phyloP scores from a whole-genome alignment of 2,888 invertebrate genomes.

The Ichneumon xanthorius region DNA sequence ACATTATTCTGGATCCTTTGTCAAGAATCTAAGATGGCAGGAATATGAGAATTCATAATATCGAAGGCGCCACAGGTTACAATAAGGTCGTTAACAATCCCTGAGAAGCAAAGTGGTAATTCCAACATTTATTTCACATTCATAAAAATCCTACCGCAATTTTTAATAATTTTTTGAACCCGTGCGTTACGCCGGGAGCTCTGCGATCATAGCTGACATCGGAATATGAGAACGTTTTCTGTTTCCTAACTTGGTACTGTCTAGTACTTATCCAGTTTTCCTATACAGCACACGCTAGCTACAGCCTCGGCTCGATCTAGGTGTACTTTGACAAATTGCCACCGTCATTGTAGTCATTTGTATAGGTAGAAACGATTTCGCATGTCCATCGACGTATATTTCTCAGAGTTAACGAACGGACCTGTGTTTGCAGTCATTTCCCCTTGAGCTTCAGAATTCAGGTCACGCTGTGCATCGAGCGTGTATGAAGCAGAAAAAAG shows the following conservation, averaged over 20 bases:
- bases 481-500: background rate
- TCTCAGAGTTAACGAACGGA: background rate
- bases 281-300: background rate
- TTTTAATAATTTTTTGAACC: background rate
- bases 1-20: constrained; percentile 1
- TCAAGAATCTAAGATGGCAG: background rate
- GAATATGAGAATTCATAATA: background rate
- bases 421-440: background rate
- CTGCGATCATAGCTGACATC: background rate
- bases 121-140: background rate
- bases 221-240: background rate
- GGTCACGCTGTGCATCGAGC: background rate
- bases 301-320: background rate
- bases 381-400: background rate
- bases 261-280: background rate
- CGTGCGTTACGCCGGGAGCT: background rate
- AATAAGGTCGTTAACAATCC: background rate
- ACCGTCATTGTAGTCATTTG: background rate
- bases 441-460: constrained; percentile 22
- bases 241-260: background rate
- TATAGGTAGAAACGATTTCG: background rate
- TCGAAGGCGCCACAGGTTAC: background rate
- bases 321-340: background rate
- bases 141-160: background rate
- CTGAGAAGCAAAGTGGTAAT: background rate